Evolutionary conservation across 2,888 invertebrate genomes (phyloP).

Genomic region (Unio delphinus): DNA sequence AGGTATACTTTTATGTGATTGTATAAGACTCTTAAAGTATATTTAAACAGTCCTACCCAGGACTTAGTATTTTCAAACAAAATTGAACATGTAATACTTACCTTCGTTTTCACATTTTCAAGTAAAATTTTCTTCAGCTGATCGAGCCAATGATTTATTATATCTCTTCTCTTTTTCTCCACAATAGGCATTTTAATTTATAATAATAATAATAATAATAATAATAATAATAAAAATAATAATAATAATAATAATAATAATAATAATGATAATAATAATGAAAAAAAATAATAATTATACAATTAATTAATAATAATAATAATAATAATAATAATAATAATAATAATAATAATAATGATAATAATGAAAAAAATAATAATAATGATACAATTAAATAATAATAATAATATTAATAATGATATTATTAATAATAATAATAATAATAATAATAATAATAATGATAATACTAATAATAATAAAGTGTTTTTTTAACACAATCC

Average conservation of each 20-base stretch:
- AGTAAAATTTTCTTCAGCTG: constrained; percentile 29
- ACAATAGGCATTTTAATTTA: constrained; percentile 38
- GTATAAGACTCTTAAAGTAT: background rate
- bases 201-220: constrained; percentile 6
- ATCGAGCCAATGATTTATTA: constrained; percentile 31
- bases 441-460: no score
- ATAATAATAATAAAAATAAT: background rate
- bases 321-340: background rate
- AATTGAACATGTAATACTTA: constrained; percentile 14
- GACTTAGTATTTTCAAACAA: no score
- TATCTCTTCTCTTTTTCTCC: constrained; percentile 32
- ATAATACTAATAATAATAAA: no score
- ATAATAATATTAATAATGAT: constrained; percentile 2
- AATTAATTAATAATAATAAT: constrained; percentile 10
- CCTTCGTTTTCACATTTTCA: constrained; percentile 35
- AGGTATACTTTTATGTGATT: background rate
- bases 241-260: no score
- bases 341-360: background rate
- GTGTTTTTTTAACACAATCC: no score
- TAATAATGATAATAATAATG: no score
- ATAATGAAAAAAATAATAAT: no score
- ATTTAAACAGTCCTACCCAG: no score
- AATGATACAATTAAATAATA: no score
- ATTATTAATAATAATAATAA: no score
- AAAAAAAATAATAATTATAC: no score